A percentile compares a stretch with the other conserved stretches of the same genome.
phyloP scores from a whole-genome alignment of 2,113 vertebrate species.

The Oreochromis spilurus region DNA sequence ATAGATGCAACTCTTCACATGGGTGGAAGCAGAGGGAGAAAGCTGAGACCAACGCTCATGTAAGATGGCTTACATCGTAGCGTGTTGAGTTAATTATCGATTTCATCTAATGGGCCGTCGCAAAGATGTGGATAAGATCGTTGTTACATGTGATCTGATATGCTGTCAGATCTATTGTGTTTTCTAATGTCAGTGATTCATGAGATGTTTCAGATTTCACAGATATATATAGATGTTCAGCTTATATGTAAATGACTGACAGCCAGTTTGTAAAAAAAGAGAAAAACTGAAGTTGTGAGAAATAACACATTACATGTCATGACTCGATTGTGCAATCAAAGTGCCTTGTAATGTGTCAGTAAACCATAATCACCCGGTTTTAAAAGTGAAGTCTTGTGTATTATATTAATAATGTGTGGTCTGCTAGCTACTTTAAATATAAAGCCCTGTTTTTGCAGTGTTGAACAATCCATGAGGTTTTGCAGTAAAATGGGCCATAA shows the following conservation, averaged over 20 bases:
- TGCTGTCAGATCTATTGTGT: not conserved
- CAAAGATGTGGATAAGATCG: not conserved
- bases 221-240: not conserved
- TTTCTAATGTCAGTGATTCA: not conserved
- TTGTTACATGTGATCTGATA: not conserved
- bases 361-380: not conserved
- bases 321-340: not conserved
- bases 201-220: not conserved
- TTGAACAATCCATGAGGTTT: slow-evolving; percentile 1
- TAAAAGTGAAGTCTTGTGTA: not conserved
- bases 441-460: not conserved
- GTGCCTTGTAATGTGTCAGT: not conserved
- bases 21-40: not conserved
- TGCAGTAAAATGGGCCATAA: slow-evolving; percentile 23
- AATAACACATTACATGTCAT: not conserved
- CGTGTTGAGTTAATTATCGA: not conserved
- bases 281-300: not conserved
- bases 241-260: not conserved
- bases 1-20: slow-evolving; percentile 33
- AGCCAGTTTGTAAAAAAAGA: not conserved
- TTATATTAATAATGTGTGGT: not conserved
- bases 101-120: not conserved
- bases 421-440: not conserved
- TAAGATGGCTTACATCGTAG: not conserved
- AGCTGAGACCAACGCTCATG: not conserved